phyloP scores from a whole-genome alignment of 2,797 vertebrate genomes.

The Paedocypris micromegethes region DNA sequence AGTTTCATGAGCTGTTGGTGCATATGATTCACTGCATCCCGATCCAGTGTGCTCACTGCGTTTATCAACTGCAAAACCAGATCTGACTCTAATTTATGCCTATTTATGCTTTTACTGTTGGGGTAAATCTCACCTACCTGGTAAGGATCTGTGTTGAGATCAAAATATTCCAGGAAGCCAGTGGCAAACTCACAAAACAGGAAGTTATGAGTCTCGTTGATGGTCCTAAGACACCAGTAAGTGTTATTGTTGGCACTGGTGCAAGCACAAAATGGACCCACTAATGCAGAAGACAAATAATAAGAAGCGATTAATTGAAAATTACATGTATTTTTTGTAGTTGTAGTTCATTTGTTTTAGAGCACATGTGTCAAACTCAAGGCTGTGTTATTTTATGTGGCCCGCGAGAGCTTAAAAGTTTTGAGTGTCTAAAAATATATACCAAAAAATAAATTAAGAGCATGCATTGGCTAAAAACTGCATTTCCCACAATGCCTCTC shows the following conservation, averaged over 20 bases:
- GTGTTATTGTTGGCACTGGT: conserved; percentile 98
- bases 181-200: conserved; percentile 98
- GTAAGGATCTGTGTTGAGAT: conserved; percentile 91
- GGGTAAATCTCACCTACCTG: conserved; percentile 70
- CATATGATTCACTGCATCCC: conserved; percentile 82
- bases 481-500: too few relatives aligned
- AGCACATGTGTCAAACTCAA: too few relatives aligned
- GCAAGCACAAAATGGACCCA: conserved; percentile 95
- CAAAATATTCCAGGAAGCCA: conserved; percentile 95
- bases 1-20: conserved; percentile 90
- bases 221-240: conserved; percentile 93
- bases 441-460: too few relatives aligned
- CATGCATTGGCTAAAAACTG: too few relatives aligned
- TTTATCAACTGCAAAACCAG: conserved; percentile 79
- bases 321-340: too few relatives aligned
- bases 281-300: conserved; percentile 49
- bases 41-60: conserved; percentile 82
- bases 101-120: too few relatives aligned
- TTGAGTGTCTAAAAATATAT: too few relatives aligned
- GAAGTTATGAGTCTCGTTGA: conserved; percentile 97
- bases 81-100: too few relatives aligned
- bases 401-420: too few relatives aligned
- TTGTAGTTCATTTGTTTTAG: too few relatives aligned
- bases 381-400: too few relatives aligned
- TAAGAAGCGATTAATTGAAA: background rate